Evolutionary conservation across 2,797 vertebrate species (phyloP), one percentile per base, ranked within the genome.

Genomic region (Lagocephalus sceleratus): DNA sequence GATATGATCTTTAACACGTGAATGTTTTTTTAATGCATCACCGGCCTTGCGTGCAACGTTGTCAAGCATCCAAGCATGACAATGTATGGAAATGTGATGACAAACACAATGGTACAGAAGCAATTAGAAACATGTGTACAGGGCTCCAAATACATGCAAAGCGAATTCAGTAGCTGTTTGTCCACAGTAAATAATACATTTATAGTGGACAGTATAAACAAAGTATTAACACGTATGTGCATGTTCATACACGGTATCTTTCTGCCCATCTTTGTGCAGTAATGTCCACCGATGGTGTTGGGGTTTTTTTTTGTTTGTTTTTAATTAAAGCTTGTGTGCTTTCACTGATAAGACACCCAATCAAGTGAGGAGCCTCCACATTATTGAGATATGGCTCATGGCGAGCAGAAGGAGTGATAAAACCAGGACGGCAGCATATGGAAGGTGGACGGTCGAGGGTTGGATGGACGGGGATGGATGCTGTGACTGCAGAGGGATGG

Each of bases 301-400:
- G 79, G 73, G n/a, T n/a, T n/a, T n/a, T 35, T 35, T 11, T 14
- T 35, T 2, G 32, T 80, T 15, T 22, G 17, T 46, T 48, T 85
- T 79, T 81, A 85, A 85, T 87, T 82, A 83, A 81, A 72, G 72
- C 73, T 74, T 75, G 67, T 53, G 67, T 83, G 74, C 82, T 83
- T 76, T 75, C 45, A 38, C 72, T 68, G 78, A 86, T 85, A 84
- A 79, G 64, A 67, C 59, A 26, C 47, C 63, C 67, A 68, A 69
- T 79, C 79, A 79, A 84, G 60, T 78, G 66, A 57, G 50, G 51
- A 69, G 55, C 68, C 66, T 75, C 66, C 67, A 71, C 68, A 51
- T 61, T 54, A 63, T 68, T 73, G 50, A 66, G 55, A 71, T 75
- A 71, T 64, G 66, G 57, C 53, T 71, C 75, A 54, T 54, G 19